Percentiles rank a stretch among this genome's conserved stretches.
These are phyloP conservation scores for Dryas iulia DNA, from an alignment of 1,140 invertebrate species.

Conservation along the genomic window DNA sequence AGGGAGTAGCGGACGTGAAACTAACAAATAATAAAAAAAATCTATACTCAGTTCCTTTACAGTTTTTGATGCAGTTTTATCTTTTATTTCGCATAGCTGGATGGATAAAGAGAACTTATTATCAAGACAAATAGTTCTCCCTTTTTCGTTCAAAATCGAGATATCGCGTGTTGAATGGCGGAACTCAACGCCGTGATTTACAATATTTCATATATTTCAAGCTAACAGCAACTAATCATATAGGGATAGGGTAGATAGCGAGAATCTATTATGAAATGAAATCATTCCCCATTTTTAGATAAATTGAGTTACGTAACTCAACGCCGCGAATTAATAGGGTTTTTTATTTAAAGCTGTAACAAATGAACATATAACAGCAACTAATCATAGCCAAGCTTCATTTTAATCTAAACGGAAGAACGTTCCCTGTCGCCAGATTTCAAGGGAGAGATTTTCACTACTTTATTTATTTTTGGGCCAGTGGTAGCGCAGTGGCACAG, in stretches of 20 bases:
- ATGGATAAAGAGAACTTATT: not conserved
- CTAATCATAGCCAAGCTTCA: not conserved
- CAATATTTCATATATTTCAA: too few species aligned
- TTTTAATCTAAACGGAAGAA: not conserved
- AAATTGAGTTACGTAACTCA: not conserved
- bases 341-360: not conserved
- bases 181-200: too few species aligned
- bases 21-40: too few species aligned
- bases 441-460: too few species aligned
- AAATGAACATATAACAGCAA: not conserved
- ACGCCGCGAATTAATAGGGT: not conserved
- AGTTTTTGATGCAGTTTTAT: not conserved
- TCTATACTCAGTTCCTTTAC: too few species aligned
- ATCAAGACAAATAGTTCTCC: not conserved
- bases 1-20: too few species aligned
- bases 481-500: too few species aligned
- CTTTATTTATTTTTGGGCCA: too few species aligned
- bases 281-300: too few species aligned
- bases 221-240: too few species aligned
- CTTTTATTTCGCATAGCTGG: not conserved
- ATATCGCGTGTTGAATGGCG: not conserved
- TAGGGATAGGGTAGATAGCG: too few species aligned
- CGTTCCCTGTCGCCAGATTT: not conserved
- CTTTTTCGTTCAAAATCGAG: not conserved
- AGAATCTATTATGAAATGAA: too few species aligned